Conservation (phyloP, 2,888 invertebrate species). For the Corbicula japonica region DNA sequence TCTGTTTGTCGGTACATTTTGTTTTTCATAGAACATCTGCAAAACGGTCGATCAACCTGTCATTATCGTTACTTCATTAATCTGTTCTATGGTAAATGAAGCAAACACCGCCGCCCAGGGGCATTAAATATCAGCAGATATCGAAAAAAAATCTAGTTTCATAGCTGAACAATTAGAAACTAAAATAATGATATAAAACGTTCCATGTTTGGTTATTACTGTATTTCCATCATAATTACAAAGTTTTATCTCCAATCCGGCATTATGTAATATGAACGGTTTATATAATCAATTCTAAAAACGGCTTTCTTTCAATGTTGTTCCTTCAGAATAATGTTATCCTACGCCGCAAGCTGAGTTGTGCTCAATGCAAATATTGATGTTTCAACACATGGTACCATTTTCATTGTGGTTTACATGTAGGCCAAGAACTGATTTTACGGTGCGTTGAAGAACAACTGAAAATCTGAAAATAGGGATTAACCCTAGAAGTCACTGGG, state of each 20-base stretch:
- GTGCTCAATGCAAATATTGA: background rate
- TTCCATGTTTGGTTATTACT: background rate
- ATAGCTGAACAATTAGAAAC: slow-evolving; percentile 7
- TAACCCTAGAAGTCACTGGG: no score
- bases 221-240: background rate
- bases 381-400: background rate
- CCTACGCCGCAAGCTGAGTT: background rate
- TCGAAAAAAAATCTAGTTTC: no score
- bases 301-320: background rate
- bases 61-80: slow-evolving; percentile 1
- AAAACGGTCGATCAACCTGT: background rate
- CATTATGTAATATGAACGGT: background rate
- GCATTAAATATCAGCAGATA: no score
- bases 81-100: slow-evolving; percentile 6
- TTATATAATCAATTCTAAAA: background rate
- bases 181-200: background rate
- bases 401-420: no score
- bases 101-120: slow-evolving; percentile 1
- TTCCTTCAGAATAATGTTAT: background rate
- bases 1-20: no score
- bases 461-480: no score
- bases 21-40: no score
- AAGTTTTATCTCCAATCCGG: background rate
- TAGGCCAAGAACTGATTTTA: no score
- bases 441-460: no score